A percentile compares a stretch with the other conserved stretches of the same genome.
These are phyloP conservation scores for Sula dactylatra DNA, from an alignment of 2,113 vertebrate species.

Conservation along the genomic window DNA sequence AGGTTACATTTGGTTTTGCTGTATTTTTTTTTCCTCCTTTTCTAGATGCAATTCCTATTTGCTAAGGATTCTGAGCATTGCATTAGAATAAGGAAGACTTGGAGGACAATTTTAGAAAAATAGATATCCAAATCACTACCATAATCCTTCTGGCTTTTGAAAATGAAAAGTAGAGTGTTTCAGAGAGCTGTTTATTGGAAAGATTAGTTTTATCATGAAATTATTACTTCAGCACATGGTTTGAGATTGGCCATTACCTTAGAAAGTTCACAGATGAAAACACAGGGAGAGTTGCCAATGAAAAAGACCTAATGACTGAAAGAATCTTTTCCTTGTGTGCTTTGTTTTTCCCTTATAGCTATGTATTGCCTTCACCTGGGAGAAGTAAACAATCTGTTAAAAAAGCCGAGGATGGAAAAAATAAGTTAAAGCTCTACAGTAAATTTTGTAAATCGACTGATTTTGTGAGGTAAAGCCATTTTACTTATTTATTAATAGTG, in stretches of 20 bases:
- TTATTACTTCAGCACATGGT: conserved; percentile 9
- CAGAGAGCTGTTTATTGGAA: conserved; percentile 23
- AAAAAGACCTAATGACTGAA: neutral
- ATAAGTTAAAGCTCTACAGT: neutral
- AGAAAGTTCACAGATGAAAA: conserved; percentile 19
- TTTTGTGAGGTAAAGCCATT: neutral
- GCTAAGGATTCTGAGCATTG: neutral
- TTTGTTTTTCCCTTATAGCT: neutral
- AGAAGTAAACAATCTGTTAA: neutral
- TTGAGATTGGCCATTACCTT: conserved; percentile 28
- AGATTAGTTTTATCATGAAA: conserved; percentile 43
- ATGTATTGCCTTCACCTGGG: neutral
- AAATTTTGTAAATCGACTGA: neutral
- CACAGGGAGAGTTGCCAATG: neutral
- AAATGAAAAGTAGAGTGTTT: conserved; percentile 44
- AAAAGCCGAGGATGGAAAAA: neutral
- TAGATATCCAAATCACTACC: conserved; percentile 1
- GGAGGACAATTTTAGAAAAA: conserved; percentile 38
- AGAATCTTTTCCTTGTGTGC: neutral
- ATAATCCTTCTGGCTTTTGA: conserved; percentile 13
- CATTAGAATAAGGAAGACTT: conserved; percentile 22
- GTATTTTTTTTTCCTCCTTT: neutral
- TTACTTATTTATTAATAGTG: neutral
- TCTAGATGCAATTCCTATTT: conserved; percentile 10
- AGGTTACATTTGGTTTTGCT: conserved; percentile 10